phyloP scores from a whole-genome alignment of 2,888 invertebrate genomes.

The Lasioglossum malachurum region DNA sequence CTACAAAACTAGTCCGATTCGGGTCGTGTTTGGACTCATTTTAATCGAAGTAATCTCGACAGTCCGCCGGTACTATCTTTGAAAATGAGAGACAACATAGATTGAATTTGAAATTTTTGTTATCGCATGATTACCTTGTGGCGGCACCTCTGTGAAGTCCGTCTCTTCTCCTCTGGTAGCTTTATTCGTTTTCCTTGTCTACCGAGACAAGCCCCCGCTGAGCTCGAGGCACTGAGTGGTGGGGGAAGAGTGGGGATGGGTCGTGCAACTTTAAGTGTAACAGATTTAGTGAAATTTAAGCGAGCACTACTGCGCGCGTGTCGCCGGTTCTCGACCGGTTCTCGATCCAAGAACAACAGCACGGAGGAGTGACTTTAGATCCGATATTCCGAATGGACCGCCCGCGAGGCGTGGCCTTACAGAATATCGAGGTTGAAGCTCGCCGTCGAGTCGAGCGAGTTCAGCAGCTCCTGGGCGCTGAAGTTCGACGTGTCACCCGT shows the following conservation, averaged over 20 bases:
- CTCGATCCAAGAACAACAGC: not conserved
- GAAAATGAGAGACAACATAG: not conserved
- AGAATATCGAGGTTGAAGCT: constrained; percentile 85
- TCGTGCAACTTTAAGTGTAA: not conserved
- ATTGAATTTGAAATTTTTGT: not conserved
- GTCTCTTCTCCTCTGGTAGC: not conserved
- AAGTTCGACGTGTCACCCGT: constrained; percentile 91
- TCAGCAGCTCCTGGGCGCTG: constrained; percentile 93
- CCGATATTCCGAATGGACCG: constrained; percentile 58
- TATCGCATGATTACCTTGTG: not conserved
- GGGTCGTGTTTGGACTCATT: not conserved
- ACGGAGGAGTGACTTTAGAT: constrained; percentile 31
- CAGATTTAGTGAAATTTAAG: not conserved
- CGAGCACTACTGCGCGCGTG: not conserved
- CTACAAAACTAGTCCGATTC: not conserved
- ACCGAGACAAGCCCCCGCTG: not conserved
- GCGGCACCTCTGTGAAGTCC: not conserved
- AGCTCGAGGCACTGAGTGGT: not conserved
- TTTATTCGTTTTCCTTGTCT: not conserved
- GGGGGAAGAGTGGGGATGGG: not conserved
- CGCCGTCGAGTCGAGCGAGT: constrained; percentile 92
- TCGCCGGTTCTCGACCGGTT: not conserved
- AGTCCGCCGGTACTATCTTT: not conserved
- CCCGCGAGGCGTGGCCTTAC: constrained; percentile 72
- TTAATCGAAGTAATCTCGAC: not conserved